Conservation (phyloP, 1,140 invertebrate species). For the Acromyrmex charruanus region DNA sequence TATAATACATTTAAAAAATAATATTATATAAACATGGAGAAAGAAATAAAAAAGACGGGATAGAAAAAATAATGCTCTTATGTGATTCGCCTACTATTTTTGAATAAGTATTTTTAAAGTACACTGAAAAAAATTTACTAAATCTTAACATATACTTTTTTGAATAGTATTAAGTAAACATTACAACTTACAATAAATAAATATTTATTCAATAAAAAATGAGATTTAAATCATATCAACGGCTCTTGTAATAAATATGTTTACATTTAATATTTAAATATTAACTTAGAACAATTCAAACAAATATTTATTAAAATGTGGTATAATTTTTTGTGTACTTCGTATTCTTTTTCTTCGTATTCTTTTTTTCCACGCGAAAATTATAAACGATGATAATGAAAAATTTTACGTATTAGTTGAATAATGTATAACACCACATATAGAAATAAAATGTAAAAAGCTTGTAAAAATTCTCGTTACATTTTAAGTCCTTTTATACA, state of each 20-base stretch:
- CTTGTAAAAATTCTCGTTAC: not conserved
- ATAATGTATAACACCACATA: not conserved
- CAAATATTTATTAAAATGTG: no score
- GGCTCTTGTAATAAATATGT: no score
- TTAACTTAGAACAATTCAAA: no score
- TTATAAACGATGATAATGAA: not conserved
- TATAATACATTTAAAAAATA: not conserved
- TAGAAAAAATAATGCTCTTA: conserved; percentile 16
- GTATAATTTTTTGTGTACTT: no score
- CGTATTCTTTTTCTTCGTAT: conserved; percentile 9
- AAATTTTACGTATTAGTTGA: not conserved
- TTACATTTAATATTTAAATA: no score
- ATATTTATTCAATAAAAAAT: no score
- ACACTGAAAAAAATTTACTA: conserved; percentile 16
- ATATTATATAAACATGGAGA: not conserved
- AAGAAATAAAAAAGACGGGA: conserved; percentile 3
- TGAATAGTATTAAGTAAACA: no score
- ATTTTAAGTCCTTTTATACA: not conserved
- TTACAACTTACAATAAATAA: no score
- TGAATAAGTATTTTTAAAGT: conserved; percentile 77
- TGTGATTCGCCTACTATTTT: conserved; percentile 69
- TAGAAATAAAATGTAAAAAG: not conserved
- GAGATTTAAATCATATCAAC: no score
- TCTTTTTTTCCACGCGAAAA: conserved; percentile 73
- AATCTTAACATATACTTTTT: no score